These are phyloP conservation scores for Neostethus bicornis DNA, from an alignment of 2,797 vertebrate species.

Conservation along the genomic window DNA sequence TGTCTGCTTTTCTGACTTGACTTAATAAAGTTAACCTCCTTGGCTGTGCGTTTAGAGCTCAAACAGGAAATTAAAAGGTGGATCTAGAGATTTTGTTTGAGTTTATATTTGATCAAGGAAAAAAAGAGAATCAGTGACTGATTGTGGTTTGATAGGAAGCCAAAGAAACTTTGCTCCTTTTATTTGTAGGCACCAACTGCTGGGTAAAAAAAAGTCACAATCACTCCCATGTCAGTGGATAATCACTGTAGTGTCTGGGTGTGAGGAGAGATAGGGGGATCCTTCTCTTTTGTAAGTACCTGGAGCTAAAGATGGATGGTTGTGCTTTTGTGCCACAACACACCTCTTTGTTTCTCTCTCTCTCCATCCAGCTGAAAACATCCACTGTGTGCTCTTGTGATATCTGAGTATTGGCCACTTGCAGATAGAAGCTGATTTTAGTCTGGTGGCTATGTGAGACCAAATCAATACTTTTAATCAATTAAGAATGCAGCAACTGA, in stretches of 20 bases:
- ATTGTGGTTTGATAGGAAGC: background rate
- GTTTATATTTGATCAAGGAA: background rate
- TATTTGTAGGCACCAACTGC: constrained; percentile 16
- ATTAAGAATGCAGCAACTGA: constrained; percentile 60
- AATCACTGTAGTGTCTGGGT: constrained; percentile 57
- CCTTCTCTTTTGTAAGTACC: constrained; percentile 55
- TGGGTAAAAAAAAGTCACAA: constrained; percentile 30
- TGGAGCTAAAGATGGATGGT: constrained; percentile 44
- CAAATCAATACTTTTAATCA: constrained; percentile 68
- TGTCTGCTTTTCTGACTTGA: background rate
- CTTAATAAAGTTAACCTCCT: background rate
- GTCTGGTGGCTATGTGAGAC: constrained; percentile 31
- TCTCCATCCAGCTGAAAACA: constrained; percentile 35
- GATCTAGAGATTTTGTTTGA: constrained; percentile 2
- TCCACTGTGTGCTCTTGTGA: constrained; percentile 29
- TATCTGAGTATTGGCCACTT: constrained; percentile 40
- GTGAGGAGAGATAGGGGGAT: constrained; percentile 57
- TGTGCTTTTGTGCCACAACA: constrained; percentile 5
- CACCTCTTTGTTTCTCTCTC: constrained; percentile 2
- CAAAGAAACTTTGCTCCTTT: constrained; percentile 26
- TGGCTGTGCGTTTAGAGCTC: background rate
- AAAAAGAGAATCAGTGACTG: background rate
- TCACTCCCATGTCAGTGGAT: constrained; percentile 47
- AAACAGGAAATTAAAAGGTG: background rate
- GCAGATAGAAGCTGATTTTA: constrained; percentile 40